These are phyloP conservation scores for Delichon dasypus DNA, from an alignment of 2,797 vertebrate species.

Conservation along the genomic window DNA sequence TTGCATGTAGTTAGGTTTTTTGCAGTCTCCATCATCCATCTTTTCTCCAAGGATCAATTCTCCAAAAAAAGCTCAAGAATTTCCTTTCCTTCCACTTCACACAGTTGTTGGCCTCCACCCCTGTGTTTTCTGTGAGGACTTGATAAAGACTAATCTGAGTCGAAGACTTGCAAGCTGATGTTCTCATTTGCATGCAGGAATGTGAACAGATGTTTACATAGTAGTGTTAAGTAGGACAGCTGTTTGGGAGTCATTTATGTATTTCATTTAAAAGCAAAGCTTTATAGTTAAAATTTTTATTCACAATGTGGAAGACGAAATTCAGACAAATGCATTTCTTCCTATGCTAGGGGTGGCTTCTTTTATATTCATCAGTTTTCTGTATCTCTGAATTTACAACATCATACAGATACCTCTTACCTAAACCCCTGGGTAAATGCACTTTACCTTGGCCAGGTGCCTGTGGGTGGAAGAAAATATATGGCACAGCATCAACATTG, in stretches of 20 bases:
- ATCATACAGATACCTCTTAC: not conserved
- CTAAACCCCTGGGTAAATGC: not conserved
- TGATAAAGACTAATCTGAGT: slow-evolving; percentile 46
- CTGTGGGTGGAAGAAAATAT: not conserved
- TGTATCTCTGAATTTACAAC: not conserved
- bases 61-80: not conserved
- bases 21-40: not conserved
- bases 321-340: not conserved
- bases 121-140: not conserved
- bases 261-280: slow-evolving; percentile 67
- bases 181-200: slow-evolving; percentile 61
- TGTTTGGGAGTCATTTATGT: slow-evolving; percentile 61
- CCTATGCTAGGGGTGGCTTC: not conserved
- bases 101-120: not conserved
- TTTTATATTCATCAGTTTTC: not conserved
- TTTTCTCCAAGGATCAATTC: not conserved
- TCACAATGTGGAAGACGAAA: not conserved
- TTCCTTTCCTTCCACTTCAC: not conserved
- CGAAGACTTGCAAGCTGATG: slow-evolving; percentile 49
- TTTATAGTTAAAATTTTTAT: slow-evolving; percentile 17
- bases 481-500: not conserved
- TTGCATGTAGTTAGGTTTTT: not conserved
- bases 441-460: not conserved
- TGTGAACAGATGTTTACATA: slow-evolving; percentile 72
- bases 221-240: slow-evolving; percentile 62